Evolutionary conservation across 2,113 vertebrate species (phyloP).

Genomic region (Aegithalos caudatus): DNA sequence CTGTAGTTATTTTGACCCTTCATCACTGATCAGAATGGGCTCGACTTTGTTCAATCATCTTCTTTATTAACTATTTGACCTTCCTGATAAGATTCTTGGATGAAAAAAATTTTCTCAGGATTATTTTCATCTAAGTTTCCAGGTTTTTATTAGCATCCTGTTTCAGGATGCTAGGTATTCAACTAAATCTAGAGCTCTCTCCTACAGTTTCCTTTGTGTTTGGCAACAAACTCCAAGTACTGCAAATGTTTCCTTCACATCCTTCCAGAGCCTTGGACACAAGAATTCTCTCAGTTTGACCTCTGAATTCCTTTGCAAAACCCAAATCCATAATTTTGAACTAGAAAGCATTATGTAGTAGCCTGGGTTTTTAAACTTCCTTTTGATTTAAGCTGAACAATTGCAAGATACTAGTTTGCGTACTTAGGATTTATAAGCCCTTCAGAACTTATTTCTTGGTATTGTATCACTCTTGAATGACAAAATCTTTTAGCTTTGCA

Average conservation of each 20-base stretch:
- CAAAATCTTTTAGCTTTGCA: not conserved
- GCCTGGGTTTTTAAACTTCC: not conserved
- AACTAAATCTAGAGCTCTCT: not conserved
- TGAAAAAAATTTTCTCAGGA: not conserved
- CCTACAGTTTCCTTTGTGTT: not conserved
- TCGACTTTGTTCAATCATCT: rapidly evolving
- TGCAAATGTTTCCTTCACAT: not conserved
- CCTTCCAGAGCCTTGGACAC: not conserved
- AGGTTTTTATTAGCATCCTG: not conserved
- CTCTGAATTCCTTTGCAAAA: not conserved
- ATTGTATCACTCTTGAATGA: not conserved
- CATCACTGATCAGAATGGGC: not conserved
- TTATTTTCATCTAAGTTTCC: not conserved
- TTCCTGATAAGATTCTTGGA: not conserved
- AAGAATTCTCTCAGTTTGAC: not conserved
- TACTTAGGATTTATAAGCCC: not conserved
- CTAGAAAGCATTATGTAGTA: not conserved
- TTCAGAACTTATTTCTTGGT: not conserved
- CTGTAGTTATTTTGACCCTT: not conserved
- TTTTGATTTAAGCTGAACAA: not conserved
- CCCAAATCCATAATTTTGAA: not conserved
- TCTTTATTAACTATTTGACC: not conserved
- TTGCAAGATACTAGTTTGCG: not conserved
- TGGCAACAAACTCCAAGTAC: not conserved
- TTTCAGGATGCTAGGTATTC: not conserved